Base-by-base conservation (phyloP, 2,113 vertebrate species). In the Poeciliopsis turrubarensis region DNA sequence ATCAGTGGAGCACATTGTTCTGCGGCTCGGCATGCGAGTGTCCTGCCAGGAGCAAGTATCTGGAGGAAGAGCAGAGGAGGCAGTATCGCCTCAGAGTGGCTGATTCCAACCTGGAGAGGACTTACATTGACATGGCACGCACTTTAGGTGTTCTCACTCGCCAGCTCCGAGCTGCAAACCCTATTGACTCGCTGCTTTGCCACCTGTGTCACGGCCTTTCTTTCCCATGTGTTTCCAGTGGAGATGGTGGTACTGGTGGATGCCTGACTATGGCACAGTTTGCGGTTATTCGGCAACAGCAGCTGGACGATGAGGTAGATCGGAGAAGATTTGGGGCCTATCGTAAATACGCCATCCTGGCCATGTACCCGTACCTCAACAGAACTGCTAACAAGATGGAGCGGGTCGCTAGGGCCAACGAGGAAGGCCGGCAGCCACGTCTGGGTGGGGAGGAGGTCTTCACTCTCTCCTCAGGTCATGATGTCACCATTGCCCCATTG, bases 1-100 rank as follows among this genome's bases (percentile, higher is more conserved):
- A 98, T 88, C 98, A 99, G 91, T 96, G 96, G 91, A 99, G 96
- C 83, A 96, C 97, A 4, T 91, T 99, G 31, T 99, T 98, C 90
- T 99, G 98, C 65, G 95, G 96, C 0, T 92, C 95, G 2, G 94
- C 89, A 77, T 99, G 98, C 0, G 97, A 97, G 72, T 99, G 98
- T 79, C 98, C 98, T 0, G 90, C 95, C 83, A 93, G 97, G 60
- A 97, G 96, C 92, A 91, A 95, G 68, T 97, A 96, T 79, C 91
- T 99, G 5, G 97, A 98, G 54, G 96, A 96, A 76, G 98, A 99
- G 68, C 97, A 99, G 91, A 93, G 93, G 60, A 94, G 97, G 8
- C 97, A 99, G 85, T 98, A 98, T 88, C 96, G 94, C 10, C 87
- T 97, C 8, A 88, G 97, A 54, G 89, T 95, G 81, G 94, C 95